Evolutionary conservation across 2,797 vertebrate species (phyloP), one percentile per base, ranked within the genome.

Genomic region (Sebastiscus tertius): DNA sequence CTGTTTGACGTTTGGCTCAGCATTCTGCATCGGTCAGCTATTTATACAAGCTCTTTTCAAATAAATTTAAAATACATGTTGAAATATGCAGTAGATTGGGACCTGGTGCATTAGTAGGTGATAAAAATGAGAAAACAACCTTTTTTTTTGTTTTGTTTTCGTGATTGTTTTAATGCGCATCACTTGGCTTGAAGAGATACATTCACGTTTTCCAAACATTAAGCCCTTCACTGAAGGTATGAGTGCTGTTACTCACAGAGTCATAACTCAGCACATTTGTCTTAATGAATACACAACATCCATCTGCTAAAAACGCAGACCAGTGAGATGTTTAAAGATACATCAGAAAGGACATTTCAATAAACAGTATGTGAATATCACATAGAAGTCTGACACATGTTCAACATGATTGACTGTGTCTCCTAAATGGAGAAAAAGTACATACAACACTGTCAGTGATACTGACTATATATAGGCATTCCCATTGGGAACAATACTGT

Each of bases 81-180:
- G 52, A 31, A 36, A 58, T 6, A 59, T 27, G 14, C 22, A 11
- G 13, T 22, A 20, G 26, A 6, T 63, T 56, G 6, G 18, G 1
- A 59, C 66, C 1, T 73, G 63, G 36, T 42, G 18, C 1, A 39
- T 2, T 3, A 14, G 9, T 3, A 14, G 9, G 3, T 49, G 2
- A 56, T 11, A 54, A 29, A 66, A 69, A 71, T 16, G 16, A 67
- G 13, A 52, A 12, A 10, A 20, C 4, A 36, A 65, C 18, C 0
- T 31, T 68, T 11, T 39, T 29, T 1, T 55, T 83, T 75, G 31
- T 83, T 39, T 67, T 79, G 85, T 91, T 90, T 94, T 91, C 77
- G 6, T 93, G 94, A 94, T 94, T 94, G 93, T 91, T 94, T 95
- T 92, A 92, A 65, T 94, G 88, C 94, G 84, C 90, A 89, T 87